Percentiles rank a stretch among this genome's conserved stretches.
Evolutionary conservation across 1,140 invertebrate genomes (phyloP).

Genomic region (Cherax destructor): DNA sequence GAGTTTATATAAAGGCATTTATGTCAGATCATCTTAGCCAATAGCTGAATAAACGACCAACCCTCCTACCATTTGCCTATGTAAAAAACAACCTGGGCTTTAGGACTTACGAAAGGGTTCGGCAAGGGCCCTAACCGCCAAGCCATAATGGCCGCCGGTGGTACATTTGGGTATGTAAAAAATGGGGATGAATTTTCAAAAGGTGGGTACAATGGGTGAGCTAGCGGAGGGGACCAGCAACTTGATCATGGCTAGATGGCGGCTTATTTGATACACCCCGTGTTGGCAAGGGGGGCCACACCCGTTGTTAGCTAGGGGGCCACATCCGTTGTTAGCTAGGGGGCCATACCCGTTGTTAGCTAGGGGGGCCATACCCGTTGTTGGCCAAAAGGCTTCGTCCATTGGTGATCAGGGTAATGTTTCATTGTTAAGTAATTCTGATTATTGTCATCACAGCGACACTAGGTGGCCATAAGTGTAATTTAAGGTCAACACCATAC

Average conservation of each 20-base stretch:
- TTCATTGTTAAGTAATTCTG: no score
- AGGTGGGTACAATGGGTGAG: not conserved
- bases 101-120: not conserved
- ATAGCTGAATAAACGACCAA: conserved; percentile 3
- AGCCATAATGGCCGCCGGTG: not conserved
- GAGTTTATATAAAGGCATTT: not conserved
- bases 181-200: conserved; percentile 1
- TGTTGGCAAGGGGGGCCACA: not conserved
- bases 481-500: no score
- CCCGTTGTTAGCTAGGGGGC: not conserved
- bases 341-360: no score
- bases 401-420: no score
- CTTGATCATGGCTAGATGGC: not conserved
- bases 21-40: not conserved
- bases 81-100: conserved; percentile 13
- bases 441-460: no score
- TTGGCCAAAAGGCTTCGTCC: no score
- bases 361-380: no score
- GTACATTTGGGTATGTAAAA: conserved; percentile 15
- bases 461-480: no score
- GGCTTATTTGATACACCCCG: not conserved
- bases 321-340: not conserved
- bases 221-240: not conserved
- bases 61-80: not conserved
- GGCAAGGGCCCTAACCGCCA: not conserved